Base-by-base conservation (phyloP, 2,113 vertebrate genomes). In the Mohoua ochrocephala region DNA sequence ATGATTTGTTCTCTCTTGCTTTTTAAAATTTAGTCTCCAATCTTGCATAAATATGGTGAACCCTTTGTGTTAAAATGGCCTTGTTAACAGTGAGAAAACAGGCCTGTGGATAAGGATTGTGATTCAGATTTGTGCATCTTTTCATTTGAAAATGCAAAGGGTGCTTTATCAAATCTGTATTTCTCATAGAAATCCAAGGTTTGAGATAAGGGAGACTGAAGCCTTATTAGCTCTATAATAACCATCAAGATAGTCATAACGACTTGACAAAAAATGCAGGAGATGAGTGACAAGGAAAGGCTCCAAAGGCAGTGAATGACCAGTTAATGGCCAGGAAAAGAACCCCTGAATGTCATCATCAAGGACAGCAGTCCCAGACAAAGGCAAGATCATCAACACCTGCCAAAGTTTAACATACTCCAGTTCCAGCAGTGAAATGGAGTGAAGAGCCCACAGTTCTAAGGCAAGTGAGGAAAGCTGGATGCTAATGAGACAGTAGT, bases 101-200 rank as follows among this genome's bases (percentile, higher is more conserved):
- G 60, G 17, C n/a, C 0, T 1, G 11, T 41, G 76, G 6, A n/a
- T 81, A 92, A 47, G 8, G 15, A n/a, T 30, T 0, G 2, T 7
- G 16, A 31, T 52, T 73, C 41, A 64, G 30, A 84, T 65, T 68
- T 77, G 49, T 67, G 24, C 24, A 20, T n/a, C 65, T 61, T 91
- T 91, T 69, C 22, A 84, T 16, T 45, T 37, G 68, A 53, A 63
- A 87, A 57, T 81, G 41, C 6, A 39, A 84, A 87, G 84, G 15
- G 15, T 61, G n/a, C 54, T 87, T 68, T 74, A 87, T 37, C 49
- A 74, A 79, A 79, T 76, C 56, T n/a, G 11, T 45, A 39, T 59
- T 87, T 77, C 61, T 73, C 41, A 81, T 1, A 69, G 21, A 64
- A 84, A 89, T 74, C 39, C 35, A 41, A 80, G 31, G 33, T 68